Evolutionary conservation across 2,797 vertebrate species (phyloP), one percentile per base, ranked within the genome.

Genomic region (Miichthys miiuy): DNA sequence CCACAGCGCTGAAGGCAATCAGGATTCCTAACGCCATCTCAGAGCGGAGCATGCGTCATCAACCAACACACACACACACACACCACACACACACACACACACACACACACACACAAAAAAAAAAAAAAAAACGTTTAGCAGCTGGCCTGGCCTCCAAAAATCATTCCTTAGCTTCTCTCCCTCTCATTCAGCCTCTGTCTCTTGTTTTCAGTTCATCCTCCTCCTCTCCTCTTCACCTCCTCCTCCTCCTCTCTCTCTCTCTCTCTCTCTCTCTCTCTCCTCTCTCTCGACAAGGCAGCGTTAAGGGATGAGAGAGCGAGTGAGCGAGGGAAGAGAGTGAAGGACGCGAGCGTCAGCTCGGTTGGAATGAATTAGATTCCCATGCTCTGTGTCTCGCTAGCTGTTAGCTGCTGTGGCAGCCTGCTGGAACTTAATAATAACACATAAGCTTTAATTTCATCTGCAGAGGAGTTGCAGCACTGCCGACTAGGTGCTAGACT

Each of bases 1-100:
- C 96, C 95, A 96, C 95, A 95, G 90, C 77, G 89, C 94, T 95
- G 92, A 93, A 94, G 88, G 94, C 96, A 91, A 92, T 92, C 96
- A 94, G 93, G 93, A 94, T 93, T 93, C 94, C 95, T 79, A 94
- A 92, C 93, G 93, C 94, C 93, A 95, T 94, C 92, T 90, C 94
- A 92, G 93, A 95, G 94, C 86, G 82, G 90, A 90, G 90, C 86
- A 76, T 94, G 90, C 95, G 95, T 94, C 95, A 75, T 94, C 94
- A 85, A 85, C 88, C 80, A 86, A 25, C 54, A 51, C 72, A 64
- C 52, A 61, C 71, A 61, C 71, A 66, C 48, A 58, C 48, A 67
- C 8, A 34, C 34, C 60, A 41, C 70, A 34, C 48, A 63, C 60
- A 63, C 42, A 50, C 91, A 91, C 95, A 95, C 93, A 94, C 95